Evolutionary conservation across 2,888 invertebrate genomes (phyloP), one percentile per base, ranked within the genome.

Genomic region (Polydrusus cervinus): DNA sequence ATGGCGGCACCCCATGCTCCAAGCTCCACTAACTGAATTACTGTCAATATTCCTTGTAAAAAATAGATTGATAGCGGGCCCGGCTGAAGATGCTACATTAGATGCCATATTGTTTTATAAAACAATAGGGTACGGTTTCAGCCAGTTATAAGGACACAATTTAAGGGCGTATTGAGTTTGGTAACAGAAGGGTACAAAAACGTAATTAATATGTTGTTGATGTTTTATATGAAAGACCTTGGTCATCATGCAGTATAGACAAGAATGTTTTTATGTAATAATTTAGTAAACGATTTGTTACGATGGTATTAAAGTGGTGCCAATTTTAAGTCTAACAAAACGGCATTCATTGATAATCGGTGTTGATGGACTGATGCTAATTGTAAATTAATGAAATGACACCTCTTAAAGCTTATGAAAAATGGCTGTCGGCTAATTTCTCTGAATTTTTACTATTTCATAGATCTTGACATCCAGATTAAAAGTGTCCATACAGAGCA

Each of bases 51-150:
- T 60, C 30, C 65, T 49, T 64, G 49, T 43, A 53, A 74, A 75
- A 75, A 75, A 16, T 71, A 62, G 75, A 75, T 75, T 71, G 75
- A 75, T 75, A 18, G 67, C 66, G n/a, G n/a, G n/a, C n/a, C n/a
- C n/a, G 40, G 51, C 40, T 20, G 43, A 47, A 62, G 47, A 53
- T 45, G 25, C 60, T 49, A 70, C 71, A 74, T 65, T 67, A 45
- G 47, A 74, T 60, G 16, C 65, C 49, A 71, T 67, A 75, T 75
- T 75, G 75, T 75, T 71, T 57, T 53, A 38, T 40, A 45, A 67
- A 71, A 75, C 75, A 75, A 71, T 75, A 65, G 60, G 53, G 40
- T 73, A 34, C 25, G 43, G 53, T 62, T 61, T 69, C 69, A 61
- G 71, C 45, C 14, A 62, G 64, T 71, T 14, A 25, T 71, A 25